These are phyloP conservation scores for Scartelaos histophorus DNA, from an alignment of 2,113 vertebrate genomes.

Conservation along the genomic window DNA sequence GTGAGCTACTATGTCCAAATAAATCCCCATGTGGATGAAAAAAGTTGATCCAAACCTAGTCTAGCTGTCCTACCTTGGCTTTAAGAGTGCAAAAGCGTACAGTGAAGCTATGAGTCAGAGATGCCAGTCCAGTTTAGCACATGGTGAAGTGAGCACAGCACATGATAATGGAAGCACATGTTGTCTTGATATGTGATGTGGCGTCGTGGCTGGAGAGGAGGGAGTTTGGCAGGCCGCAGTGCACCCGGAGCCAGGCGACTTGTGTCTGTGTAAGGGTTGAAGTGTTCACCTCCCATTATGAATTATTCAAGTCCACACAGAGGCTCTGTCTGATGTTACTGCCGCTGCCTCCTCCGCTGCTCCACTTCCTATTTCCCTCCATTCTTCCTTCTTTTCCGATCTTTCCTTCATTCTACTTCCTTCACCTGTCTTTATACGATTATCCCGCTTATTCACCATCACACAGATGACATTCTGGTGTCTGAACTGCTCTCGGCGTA, in stretches of 20 bases:
- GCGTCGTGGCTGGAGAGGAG: conserved; percentile 7
- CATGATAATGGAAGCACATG: conserved; percentile 10
- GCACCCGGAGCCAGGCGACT: conserved; percentile 67
- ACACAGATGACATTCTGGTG: background rate
- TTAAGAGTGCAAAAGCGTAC: background rate
- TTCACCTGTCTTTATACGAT: background rate
- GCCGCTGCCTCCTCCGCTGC: conserved; percentile 63
- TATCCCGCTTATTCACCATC: background rate
- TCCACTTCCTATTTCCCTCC: conserved; percentile 38
- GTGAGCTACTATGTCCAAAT: too few species aligned
- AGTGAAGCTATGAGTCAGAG: conserved; percentile 22
- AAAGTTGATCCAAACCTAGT: too few species aligned
- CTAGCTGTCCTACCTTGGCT: background rate
- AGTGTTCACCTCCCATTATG: conserved; percentile 77
- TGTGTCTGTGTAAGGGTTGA: conserved; percentile 76
- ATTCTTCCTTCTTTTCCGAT: conserved; percentile 30
- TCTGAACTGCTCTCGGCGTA: background rate
- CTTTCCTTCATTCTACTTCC: conserved; percentile 8
- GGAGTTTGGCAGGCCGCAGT: conserved; percentile 67
- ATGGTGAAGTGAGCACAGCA: conserved; percentile 27
- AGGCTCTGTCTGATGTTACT: conserved; percentile 71
- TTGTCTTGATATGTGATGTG: conserved; percentile 5
- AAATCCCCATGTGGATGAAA: too few species aligned
- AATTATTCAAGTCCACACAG: conserved; percentile 76
- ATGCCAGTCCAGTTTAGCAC: conserved; percentile 9